Conservation (phyloP, 2,888 invertebrate genomes). For the Hirtodrosophila alboralis region DNA sequence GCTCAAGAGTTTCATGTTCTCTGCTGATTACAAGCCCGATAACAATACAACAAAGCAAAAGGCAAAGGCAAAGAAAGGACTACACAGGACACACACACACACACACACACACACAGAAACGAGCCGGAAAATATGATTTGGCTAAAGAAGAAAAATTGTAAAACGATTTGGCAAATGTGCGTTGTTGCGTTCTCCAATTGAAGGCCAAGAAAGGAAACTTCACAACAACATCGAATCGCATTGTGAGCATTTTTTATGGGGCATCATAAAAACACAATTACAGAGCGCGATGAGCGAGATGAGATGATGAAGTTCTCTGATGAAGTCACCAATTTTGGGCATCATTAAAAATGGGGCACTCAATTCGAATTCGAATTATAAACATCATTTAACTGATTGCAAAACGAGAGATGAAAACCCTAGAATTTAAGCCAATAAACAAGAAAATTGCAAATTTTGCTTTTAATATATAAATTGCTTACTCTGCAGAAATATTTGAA, state of each 20-base stretch:
- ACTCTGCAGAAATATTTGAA: too few species aligned
- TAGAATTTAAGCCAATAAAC: background rate
- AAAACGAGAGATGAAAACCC: slow-evolving; percentile 53
- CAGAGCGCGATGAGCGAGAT: too few species aligned
- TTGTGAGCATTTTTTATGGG: slow-evolving; percentile 47
- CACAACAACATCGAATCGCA: slow-evolving; percentile 51
- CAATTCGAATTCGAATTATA: slow-evolving; percentile 62
- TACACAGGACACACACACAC: too few species aligned
- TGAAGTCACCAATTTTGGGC: slow-evolving; percentile 67
- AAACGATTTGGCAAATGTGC: slow-evolving; percentile 72
- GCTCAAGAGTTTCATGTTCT: slow-evolving; percentile 2
- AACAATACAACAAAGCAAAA: slow-evolving; percentile 12
- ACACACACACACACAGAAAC: background rate
- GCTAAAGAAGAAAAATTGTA: slow-evolving; percentile 41
- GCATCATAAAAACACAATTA: slow-evolving; percentile 71
- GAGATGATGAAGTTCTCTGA: background rate
- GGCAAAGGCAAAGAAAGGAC: background rate
- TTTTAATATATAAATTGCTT: too few species aligned
- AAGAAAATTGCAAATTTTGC: too few species aligned
- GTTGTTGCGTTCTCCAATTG: slow-evolving; percentile 71
- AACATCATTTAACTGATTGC: slow-evolving; percentile 71
- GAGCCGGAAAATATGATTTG: slow-evolving; percentile 42
- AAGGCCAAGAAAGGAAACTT: slow-evolving; percentile 29
- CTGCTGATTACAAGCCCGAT: slow-evolving; percentile 32
- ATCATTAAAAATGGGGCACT: slow-evolving; percentile 60